Percentiles rank a stretch among this genome's conserved stretches.
phyloP scores from a whole-genome alignment of 2,888 invertebrate species.

The Dynastes maya region DNA sequence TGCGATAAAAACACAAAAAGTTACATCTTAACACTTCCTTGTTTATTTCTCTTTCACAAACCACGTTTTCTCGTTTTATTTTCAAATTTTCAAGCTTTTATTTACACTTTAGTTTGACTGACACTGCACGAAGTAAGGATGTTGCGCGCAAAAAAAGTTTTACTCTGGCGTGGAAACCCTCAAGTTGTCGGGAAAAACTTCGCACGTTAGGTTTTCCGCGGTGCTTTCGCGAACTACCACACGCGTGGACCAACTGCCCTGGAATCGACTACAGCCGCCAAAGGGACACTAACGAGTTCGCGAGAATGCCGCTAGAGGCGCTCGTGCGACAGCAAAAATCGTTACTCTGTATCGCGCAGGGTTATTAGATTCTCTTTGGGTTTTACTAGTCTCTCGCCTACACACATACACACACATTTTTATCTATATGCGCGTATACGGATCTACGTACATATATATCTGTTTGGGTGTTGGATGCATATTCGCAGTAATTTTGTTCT shows the following conservation, averaged over 20 bases:
- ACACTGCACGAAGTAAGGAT: background rate
- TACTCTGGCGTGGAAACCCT: slow-evolving; percentile 26
- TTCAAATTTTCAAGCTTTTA: background rate
- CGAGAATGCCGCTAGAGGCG: slow-evolving; percentile 63
- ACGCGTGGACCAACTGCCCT: slow-evolving; percentile 67
- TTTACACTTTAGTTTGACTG: slow-evolving; percentile 7
- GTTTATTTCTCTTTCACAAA: slow-evolving; percentile 6
- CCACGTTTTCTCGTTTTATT: slow-evolving; percentile 20
- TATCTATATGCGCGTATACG: slow-evolving; percentile 12
- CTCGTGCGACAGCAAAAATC: slow-evolving; percentile 66
- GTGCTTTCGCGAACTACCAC: slow-evolving; percentile 62
- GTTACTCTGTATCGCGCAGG: slow-evolving; percentile 68
- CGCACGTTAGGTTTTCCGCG: slow-evolving; percentile 53
- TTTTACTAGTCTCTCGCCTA: slow-evolving; percentile 32
- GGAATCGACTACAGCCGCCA: slow-evolving; percentile 68
- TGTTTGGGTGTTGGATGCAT: slow-evolving; percentile 39
- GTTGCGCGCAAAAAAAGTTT: slow-evolving; percentile 38
- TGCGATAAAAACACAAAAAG: background rate
- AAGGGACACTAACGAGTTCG: slow-evolving; percentile 67
- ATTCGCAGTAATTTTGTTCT: slow-evolving; percentile 42
- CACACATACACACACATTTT: slow-evolving; percentile 40
- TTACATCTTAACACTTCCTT: slow-evolving; percentile 16
- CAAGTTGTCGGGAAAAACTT: slow-evolving; percentile 43
- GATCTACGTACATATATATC: slow-evolving; percentile 6
- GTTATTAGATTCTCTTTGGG: slow-evolving; percentile 44